phyloP scores from a whole-genome alignment of 2,113 vertebrate species.

The Lathamus discolor region DNA sequence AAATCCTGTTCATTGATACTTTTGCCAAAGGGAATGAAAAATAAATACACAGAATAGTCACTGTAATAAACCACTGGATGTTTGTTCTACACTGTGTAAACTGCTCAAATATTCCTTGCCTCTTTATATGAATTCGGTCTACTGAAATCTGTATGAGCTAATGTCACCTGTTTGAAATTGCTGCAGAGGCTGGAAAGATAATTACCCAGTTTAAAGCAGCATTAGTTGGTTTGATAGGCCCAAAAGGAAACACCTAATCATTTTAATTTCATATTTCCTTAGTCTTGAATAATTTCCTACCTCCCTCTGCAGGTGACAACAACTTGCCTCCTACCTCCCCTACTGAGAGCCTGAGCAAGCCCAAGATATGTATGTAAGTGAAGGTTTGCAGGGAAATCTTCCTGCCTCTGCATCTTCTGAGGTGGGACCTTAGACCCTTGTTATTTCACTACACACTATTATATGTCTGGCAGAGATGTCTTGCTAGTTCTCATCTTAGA shows the following conservation, averaged over 20 bases:
- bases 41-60: neutral
- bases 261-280: neutral
- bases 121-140: neutral
- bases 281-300: neutral
- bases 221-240: neutral
- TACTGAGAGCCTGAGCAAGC: neutral
- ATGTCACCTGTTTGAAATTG: neutral
- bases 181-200: neutral
- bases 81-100: neutral
- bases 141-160: neutral
- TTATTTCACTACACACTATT: neutral
- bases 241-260: neutral
- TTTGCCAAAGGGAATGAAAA: conserved; percentile 18
- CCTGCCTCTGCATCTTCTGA: neutral
- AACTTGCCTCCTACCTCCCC: neutral
- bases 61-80: neutral
- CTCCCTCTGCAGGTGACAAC: neutral
- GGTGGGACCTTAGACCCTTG: neutral
- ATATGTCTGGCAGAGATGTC: neutral
- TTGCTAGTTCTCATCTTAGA: neutral
- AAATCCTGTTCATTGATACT: conserved; percentile 22
- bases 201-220: neutral
- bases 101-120: neutral
- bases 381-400: neutral
- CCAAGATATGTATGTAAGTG: rapidly evolving